These are phyloP conservation scores for Cinclus mexicanus DNA, from an alignment of 2,113 vertebrate genomes.

Conservation along the genomic window DNA sequence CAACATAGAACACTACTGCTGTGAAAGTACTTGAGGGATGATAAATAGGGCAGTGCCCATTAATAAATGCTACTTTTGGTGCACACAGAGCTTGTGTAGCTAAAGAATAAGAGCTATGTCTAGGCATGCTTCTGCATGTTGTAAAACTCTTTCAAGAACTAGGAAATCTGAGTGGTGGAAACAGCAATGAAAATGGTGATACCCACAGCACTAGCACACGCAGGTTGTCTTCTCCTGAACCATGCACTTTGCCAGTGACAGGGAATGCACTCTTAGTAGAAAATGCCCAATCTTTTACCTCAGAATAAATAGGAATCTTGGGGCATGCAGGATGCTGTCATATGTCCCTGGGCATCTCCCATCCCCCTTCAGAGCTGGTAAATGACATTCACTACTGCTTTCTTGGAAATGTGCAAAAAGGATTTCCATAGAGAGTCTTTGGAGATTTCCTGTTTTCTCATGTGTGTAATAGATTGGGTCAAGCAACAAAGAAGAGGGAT, in stretches of 20 bases:
- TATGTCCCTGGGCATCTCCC: not conserved
- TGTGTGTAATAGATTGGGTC: slow-evolving; percentile 77
- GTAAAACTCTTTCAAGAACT: not conserved
- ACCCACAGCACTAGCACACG: not conserved
- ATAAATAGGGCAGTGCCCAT: not conserved
- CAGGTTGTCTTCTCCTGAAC: not conserved
- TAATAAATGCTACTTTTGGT: not conserved
- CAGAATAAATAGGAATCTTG: not conserved
- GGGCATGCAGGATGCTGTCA: not conserved
- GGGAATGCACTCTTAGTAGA: not conserved
- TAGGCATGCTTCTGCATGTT: not conserved
- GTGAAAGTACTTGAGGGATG: not conserved
- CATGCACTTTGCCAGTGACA: not conserved
- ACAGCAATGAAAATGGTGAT: not conserved
- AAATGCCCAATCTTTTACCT: not conserved
- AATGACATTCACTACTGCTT: slow-evolving; percentile 64
- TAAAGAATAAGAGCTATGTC: not conserved
- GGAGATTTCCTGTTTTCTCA: slow-evolving; percentile 76
- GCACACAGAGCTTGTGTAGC: not conserved
- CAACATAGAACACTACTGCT: not conserved
- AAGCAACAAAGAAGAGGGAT: slow-evolving; percentile 55
- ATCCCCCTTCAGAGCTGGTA: slow-evolving; percentile 40
- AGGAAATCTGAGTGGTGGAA: not conserved
- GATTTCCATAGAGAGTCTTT: slow-evolving; percentile 74
- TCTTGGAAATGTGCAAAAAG: slow-evolving; percentile 74